Evolutionary conservation across 2,113 vertebrate genomes (phyloP).

Genomic region (Nothobranchius kuhntae): DNA sequence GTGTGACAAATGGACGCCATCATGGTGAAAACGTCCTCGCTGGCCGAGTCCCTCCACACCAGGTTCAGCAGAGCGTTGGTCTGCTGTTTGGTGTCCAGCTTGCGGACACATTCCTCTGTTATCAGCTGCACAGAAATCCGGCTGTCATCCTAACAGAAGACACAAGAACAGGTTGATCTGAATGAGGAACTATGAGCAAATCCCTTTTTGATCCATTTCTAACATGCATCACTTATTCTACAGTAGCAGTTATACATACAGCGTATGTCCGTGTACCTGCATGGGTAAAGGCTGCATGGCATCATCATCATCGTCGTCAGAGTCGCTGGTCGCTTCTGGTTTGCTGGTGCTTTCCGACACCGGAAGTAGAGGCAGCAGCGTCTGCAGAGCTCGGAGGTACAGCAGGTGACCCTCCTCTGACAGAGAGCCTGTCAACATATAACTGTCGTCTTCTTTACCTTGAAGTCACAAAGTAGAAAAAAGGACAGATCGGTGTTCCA

Average conservation of each 20-base stretch:
- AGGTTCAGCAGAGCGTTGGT: conserved; percentile 91
- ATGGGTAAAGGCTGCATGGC: conserved; percentile 73
- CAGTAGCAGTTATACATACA: too few species aligned
- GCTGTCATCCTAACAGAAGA: conserved; percentile 80
- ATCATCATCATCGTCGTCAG: conserved; percentile 90
- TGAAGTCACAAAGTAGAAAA: neutral
- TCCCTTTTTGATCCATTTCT: neutral
- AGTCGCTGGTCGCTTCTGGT: conserved; percentile 88
- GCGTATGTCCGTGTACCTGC: conserved; percentile 71
- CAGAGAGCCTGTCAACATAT: conserved; percentile 80
- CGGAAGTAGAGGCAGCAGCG: conserved; percentile 88
- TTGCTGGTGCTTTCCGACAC: conserved; percentile 80
- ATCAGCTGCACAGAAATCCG: conserved; percentile 88
- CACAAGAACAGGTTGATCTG: neutral
- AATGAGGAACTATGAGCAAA: neutral
- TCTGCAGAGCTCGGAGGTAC: conserved; percentile 89
- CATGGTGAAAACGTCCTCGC: conserved; percentile 90
- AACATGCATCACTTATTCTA: too few species aligned
- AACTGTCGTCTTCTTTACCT: conserved; percentile 11
- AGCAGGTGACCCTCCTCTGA: conserved; percentile 92
- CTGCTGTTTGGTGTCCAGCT: conserved; percentile 94
- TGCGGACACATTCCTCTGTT: conserved; percentile 92
- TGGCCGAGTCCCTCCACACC: conserved; percentile 96
- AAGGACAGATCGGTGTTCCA: conserved; percentile 4
- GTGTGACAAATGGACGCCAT: conserved; percentile 97